phyloP scores from a whole-genome alignment of 2,888 invertebrate species.

The Thereva nobilitata region DNA sequence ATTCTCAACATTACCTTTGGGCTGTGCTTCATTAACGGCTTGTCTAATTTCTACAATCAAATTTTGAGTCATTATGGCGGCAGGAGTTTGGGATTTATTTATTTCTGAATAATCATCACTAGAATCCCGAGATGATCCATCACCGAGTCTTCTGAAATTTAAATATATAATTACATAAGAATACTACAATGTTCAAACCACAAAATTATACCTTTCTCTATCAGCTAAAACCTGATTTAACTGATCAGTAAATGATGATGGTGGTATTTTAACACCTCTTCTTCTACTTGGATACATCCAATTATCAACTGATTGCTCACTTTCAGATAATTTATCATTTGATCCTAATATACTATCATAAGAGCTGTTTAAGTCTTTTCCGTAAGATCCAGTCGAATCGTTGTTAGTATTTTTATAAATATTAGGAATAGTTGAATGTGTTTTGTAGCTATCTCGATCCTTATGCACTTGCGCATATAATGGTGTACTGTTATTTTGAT shows the following conservation, averaged over 20 bases:
- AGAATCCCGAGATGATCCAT: constrained; percentile 63
- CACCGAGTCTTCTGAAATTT: constrained; percentile 53
- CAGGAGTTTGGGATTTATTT: constrained; percentile 63
- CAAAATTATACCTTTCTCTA: constrained; percentile 68
- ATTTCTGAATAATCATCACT: constrained; percentile 68
- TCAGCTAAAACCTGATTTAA: constrained; percentile 85
- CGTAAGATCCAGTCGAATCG: constrained; percentile 44
- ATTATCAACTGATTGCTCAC: constrained; percentile 54
- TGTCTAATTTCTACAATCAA: constrained; percentile 85
- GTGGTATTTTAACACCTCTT: constrained; percentile 65
- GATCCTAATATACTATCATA: constrained; percentile 59
- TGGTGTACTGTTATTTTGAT: constrained; percentile 53
- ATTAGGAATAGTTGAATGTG: constrained; percentile 51
- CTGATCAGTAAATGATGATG: constrained; percentile 81
- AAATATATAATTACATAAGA: background rate
- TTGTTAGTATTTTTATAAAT: constrained; percentile 57
- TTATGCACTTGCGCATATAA: constrained; percentile 63
- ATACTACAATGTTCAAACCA: background rate
- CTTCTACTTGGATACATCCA: constrained; percentile 59
- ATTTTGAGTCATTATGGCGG: constrained; percentile 76
- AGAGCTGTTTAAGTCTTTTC: constrained; percentile 57
- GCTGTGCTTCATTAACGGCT: constrained; percentile 86
- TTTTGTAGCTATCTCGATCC: constrained; percentile 50
- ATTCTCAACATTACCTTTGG: constrained; percentile 67
- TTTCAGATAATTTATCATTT: constrained; percentile 57